Evolutionary conservation across 2,113 vertebrate genomes (phyloP), one percentile per base, ranked within the genome.

Genomic region (Atractosteus spatula): DNA sequence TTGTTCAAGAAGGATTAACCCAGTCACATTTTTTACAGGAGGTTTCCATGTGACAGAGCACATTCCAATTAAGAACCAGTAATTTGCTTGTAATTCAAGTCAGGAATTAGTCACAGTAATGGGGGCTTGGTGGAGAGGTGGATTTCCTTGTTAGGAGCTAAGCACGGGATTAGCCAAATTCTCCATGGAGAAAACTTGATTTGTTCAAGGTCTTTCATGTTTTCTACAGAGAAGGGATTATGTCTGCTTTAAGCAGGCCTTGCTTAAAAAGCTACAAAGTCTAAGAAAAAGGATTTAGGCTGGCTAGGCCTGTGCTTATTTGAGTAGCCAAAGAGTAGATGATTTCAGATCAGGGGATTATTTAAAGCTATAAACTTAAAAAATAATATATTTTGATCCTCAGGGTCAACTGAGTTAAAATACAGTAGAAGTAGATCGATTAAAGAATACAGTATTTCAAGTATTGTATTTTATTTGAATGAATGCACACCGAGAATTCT

Each of bases 201-300:
- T 94, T 93, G 92, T 94, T 93, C 91, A 92, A 93, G 91, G 92
- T 93, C 92, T 94, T 94, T 94, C 93, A 93, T 93, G 92, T 94
- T 94, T 93, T 93, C 91, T 91, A 90, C 93, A 92, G 91, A 93
- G 91, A 92, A 91, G 85, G 91, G 93, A 94, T 94, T 94, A 94
- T 91, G 91, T 92, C 91, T 93, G 84, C 90, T 93, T 93, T 93
- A 91, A 91, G 89, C 92, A 87, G 84, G 83, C 86, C 91, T 91
- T 88, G 90, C 89, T 93, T 90, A 89, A 92, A 93, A 93, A 92
- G 91, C 92, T 91, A 93, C 92, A 91, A 93, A 93, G 91, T 92
- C 91, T 91, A 92, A 92, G 91, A 93, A 92, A 72, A 93, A 88
- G 91, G 91, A 93, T 93, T 93, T 92, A 92, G 89, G 91, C 86